Base-by-base conservation (phyloP, 1,140 invertebrate species). In the Cyphomyrmex costatus region DNA sequence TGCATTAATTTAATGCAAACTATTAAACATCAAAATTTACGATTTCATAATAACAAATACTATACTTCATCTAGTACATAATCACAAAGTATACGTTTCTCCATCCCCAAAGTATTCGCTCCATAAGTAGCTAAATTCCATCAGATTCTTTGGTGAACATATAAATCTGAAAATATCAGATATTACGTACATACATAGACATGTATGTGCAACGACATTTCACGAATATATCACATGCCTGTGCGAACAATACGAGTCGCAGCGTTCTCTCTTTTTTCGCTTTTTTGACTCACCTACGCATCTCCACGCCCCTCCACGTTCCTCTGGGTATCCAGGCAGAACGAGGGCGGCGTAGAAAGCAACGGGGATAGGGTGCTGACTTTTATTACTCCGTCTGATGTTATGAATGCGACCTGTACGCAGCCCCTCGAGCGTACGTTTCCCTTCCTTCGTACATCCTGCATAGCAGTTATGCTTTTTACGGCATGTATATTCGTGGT, bases 301-400 rank as follows among this genome's bases (percentile, higher is more conserved):
- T 46, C 85, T 91, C 63, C 33, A 60, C 71, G 70, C 76, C 30
- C 21, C 80, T 12, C 51, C 80, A 49, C 65, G 58, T 86, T 88
- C 79, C 80, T 77, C 70, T 78, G 65, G 63, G 66, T 73, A 88
- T 73, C 86, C 73, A 77, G 68, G 87, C 71, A 65, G 87, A 80
- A 71, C 33, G 51, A 86, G 87, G 76, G 80, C 60, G 63, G 27
- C 46, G 80, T 21, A 70, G 82, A 61, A 89, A 89, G 86, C 51
- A 60, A 80, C 58, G 73, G 80, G 49, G 71, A 83, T 53, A 86
- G 87, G 68, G 86, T 70, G 86, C 90, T 91, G 90, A 91, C 90
- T 91, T 91, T 91, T 91, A 91, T 91, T 91, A 91, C 90, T 90
- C 84, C 83, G 90, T 88, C 88, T 91, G 90, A 91, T 91, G 90